These are phyloP conservation scores for Phytoseiulus persimilis DNA, from an alignment of 2,888 invertebrate species.

Conservation along the genomic window DNA sequence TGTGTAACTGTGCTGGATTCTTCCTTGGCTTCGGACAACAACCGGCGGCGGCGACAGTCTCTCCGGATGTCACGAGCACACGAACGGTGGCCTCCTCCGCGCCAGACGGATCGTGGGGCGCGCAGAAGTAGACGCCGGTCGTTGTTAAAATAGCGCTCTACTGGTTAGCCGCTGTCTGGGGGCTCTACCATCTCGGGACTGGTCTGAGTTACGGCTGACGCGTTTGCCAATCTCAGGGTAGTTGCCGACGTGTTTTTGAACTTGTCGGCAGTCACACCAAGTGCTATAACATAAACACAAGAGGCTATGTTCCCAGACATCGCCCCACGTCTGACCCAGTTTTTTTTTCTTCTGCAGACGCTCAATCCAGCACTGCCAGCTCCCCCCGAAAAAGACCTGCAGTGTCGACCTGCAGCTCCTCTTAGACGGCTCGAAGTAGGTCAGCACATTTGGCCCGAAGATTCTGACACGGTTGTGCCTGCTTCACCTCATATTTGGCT, in stretches of 20 bases:
- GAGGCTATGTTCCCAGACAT: conserved; percentile 33
- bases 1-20: background rate
- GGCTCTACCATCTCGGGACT: background rate
- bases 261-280: background rate
- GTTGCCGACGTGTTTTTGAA: background rate
- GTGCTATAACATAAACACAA: background rate
- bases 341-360: background rate
- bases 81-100: background rate
- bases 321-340: conserved; percentile 35
- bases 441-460: background rate
- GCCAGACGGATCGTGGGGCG: background rate
- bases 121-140: background rate
- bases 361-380: background rate
- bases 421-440: conserved; percentile 5
- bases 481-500: background rate
- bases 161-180: background rate
- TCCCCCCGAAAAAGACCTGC: background rate
- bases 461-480: background rate
- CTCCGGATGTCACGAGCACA: conserved; percentile 5
- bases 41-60: background rate
- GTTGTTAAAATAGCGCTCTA: background rate
- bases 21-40: background rate
- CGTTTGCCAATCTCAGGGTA: background rate
- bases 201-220: background rate
- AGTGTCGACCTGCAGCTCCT: background rate